phyloP scores from a whole-genome alignment of 2,797 vertebrate genomes.

The Anguilla marmorata region DNA sequence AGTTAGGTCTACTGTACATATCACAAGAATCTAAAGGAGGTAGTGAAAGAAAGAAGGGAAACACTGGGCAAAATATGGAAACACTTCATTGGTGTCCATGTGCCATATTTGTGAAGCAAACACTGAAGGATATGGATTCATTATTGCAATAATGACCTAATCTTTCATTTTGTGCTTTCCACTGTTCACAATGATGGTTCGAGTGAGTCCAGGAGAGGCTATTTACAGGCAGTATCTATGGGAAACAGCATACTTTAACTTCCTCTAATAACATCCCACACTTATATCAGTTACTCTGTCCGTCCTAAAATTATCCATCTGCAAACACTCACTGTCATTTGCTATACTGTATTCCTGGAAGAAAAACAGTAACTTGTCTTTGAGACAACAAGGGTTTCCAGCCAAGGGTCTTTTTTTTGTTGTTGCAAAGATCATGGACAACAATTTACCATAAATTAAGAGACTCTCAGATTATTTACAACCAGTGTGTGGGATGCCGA shows the following conservation, averaged over 20 bases:
- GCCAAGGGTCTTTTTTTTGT: background rate
- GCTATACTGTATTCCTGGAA: constrained; percentile 11
- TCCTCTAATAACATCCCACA: constrained; percentile 17
- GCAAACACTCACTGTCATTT: background rate
- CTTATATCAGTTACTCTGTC: constrained; percentile 7
- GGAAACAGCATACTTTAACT: constrained; percentile 1
- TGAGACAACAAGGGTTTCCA: background rate
- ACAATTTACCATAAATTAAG: background rate
- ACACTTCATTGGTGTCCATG: no score
- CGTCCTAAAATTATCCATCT: constrained; percentile 16
- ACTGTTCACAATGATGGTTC: background rate
- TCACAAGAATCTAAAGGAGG: no score
- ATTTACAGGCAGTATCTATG: constrained; percentile 18
- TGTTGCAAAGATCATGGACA: background rate
- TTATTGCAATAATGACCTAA: background rate
- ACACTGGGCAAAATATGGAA: no score
- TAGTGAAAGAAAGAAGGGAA: no score
- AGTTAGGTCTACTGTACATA: no score
- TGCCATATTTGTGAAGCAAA: background rate
- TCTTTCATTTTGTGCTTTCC: background rate
- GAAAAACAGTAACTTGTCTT: background rate
- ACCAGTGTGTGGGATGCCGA: background rate
- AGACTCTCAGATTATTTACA: background rate
- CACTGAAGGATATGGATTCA: background rate
- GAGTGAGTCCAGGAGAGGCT: background rate